phyloP scores from a whole-genome alignment of 2,113 vertebrate genomes.

The Cariama cristata region DNA sequence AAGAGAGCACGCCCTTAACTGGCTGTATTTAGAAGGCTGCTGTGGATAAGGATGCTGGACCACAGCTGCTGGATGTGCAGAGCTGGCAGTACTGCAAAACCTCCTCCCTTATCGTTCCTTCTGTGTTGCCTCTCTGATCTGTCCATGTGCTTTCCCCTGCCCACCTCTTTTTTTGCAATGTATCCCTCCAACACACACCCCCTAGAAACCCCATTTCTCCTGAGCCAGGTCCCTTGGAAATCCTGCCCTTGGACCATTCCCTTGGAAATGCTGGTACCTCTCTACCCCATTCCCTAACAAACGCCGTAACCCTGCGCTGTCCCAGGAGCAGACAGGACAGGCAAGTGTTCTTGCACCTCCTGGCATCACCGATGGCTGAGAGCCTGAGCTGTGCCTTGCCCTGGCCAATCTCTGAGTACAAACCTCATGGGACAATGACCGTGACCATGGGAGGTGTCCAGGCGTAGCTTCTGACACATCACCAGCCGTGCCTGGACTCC shows the following conservation, averaged over 20 bases:
- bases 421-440: not conserved
- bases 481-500: rapidly evolving
- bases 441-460: not conserved
- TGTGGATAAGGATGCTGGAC: not conserved
- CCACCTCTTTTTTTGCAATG: not conserved
- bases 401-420: not conserved
- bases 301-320: rapidly evolving
- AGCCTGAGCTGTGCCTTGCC: not conserved
- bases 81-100: not conserved
- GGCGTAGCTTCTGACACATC: not conserved
- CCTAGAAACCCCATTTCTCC: not conserved
- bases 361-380: rapidly evolving
- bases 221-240: not conserved
- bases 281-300: not conserved
- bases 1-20: not conserved
- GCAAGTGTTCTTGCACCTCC: not conserved
- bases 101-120: not conserved
- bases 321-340: not conserved
- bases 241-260: not conserved
- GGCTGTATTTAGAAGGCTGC: not conserved
- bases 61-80: not conserved
- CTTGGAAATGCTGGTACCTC: not conserved
- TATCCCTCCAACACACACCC: not conserved
- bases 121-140: not conserved
- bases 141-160: not conserved